Evolutionary conservation across 1,140 invertebrate genomes (phyloP), one percentile per base, ranked within the genome.

Genomic region (Bradynema listronoti): DNA sequence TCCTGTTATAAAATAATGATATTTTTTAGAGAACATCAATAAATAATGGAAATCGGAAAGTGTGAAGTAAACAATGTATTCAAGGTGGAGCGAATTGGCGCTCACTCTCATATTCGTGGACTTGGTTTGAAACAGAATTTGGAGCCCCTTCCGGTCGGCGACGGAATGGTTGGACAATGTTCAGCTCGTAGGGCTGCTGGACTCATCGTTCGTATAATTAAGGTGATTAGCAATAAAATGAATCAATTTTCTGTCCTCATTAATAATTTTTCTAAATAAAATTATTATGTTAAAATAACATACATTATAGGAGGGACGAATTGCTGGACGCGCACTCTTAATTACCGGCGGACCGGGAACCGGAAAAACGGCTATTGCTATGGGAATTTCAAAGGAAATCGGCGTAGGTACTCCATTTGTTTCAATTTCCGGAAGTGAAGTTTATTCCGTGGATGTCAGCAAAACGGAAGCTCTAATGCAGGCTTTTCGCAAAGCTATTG

Each of bases 391-490:
- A 0, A 89, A 96, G 76, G 88, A 92, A 1, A 79, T 99, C 6
- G 92, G 93, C 1, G 82, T 84, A 19, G 92, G 97, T 75, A 97
- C 93, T 6, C 94, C 95, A 0, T 98, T 98, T 77, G 96, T 92
- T 1, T 89, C 90, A 54, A 96, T 99, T 85, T 88, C 90, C 59
- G 94, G 90, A 14, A 95, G 91, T 24, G 94, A 99, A 82, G 69
- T 99, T 56, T 99, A 91, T 79, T 97, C 92, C 0, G 79, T 98
- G 58, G 94, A 98, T 81, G 95, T 99, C 90, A 90, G 91, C 75
- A 98, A 98, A 82, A 96, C 94, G 0, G 95, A 99, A 82, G 92
- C 92, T 5, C 79, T 98, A 0, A 96, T 90, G 6, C 94, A 99
- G 80, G 88, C 93, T 0, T 90, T 98, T 58, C 84, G 94, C 61